Evolutionary conservation across 2,797 vertebrate species (phyloP), one percentile per base, ranked within the genome.

Genomic region (Gadopsis bispinosus): DNA sequence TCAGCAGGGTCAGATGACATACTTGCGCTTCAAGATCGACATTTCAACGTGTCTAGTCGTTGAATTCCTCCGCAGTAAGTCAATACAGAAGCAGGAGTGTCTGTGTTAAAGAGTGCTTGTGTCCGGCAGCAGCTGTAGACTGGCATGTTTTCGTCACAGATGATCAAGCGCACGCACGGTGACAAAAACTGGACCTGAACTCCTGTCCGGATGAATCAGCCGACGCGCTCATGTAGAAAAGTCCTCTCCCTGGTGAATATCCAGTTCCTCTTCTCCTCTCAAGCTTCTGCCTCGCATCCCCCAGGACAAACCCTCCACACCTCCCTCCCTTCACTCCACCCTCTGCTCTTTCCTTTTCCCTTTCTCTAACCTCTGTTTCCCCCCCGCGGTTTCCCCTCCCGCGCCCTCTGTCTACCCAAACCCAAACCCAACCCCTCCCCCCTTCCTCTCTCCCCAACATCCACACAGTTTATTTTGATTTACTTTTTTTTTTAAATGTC

Each of bases 141-240:
- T 85, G 92, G 84, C 89, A 86, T 89, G 92, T 91, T 89, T 92
- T 91, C 79, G 86, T 93, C 90, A 92, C 88, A 91, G 91, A 93
- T 73, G 90, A 92, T 92, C 83, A 89, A 71, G 87, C 83, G 74
- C 63, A 84, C 58, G 16, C 79, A 29, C 77, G 9, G 84, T 95
- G 94, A 95, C 93, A 92, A 92, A 94, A 91, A 95, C 92, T 90
- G 89, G 87, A 94, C 91, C 88, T 95, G 94, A 95, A 83, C 88
- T 91, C 88, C 92, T 93, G 94, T 95, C 95, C 61, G 74, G 78
- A 84, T 80, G 88, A 91, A 95, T 95, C 92, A 94, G 89, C 54
- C 22, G 82, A 69, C 82, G 87, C 86, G n/a, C 63, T 93, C 88
- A 86, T 80, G 91, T 79, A 78, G 92, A 94, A 93, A 84, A 89